Percentiles rank a stretch among this genome's conserved stretches.
phyloP scores from a whole-genome alignment of 2,113 vertebrate genomes.

The Brienomyrus brachyistius region DNA sequence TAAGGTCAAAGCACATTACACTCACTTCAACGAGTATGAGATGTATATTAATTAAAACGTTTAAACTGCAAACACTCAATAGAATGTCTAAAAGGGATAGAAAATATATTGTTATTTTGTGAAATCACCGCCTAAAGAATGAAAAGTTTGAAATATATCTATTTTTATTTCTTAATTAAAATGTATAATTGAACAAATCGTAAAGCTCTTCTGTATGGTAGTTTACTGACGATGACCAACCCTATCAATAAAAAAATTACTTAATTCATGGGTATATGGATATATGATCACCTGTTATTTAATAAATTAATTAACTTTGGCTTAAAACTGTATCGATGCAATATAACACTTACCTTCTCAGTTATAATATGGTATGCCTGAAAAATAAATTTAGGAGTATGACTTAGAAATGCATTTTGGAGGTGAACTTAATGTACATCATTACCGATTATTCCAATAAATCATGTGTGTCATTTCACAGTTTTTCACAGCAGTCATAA shows the following conservation, averaged over 20 bases:
- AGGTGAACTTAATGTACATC: not conserved
- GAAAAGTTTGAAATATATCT: not conserved
- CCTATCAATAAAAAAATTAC: not conserved
- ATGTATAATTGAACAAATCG: not conserved
- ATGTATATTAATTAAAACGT: not conserved
- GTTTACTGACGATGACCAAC: not conserved
- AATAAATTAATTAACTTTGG: not conserved
- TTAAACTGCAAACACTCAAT: not conserved
- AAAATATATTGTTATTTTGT: not conserved
- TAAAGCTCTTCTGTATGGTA: not conserved
- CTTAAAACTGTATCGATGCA: not conserved
- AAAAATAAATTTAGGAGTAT: not conserved
- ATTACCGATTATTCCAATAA: not conserved
- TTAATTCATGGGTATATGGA: not conserved
- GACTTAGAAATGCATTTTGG: not conserved
- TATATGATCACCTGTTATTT: not conserved
- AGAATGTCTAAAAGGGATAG: not conserved
- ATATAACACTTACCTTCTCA: not conserved
- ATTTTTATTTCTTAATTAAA: not conserved
- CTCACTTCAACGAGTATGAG: not conserved
- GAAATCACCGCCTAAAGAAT: not conserved
- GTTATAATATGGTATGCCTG: not conserved
- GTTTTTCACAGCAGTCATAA: not conserved
- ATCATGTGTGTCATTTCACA: not conserved
- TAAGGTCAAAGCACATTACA: not conserved